phyloP scores from a whole-genome alignment of 2,888 invertebrate species.

The Parapristionchus giblindavisi region DNA sequence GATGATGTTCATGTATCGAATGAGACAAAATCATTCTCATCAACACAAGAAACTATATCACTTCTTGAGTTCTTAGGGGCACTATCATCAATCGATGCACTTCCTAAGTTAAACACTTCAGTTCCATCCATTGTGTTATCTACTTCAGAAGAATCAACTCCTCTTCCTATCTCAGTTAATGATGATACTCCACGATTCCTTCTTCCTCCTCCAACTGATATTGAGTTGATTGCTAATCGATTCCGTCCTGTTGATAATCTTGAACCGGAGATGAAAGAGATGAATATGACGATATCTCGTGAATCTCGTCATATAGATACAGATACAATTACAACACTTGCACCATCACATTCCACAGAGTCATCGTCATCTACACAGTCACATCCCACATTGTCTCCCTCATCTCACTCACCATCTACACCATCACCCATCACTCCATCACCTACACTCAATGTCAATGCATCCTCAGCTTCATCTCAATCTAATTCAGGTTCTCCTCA shows the following conservation, averaged over 20 bases:
- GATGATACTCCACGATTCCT: slow-evolving; percentile 40
- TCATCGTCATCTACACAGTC: background rate
- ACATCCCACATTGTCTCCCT: background rate
- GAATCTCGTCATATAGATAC: slow-evolving; percentile 21
- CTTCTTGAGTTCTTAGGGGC: slow-evolving; percentile 18
- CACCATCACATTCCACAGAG: background rate
- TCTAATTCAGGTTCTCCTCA: slow-evolving; percentile 23
- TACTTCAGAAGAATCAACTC: slow-evolving; percentile 18
- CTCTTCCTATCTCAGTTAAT: slow-evolving; percentile 21
- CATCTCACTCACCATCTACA: background rate
- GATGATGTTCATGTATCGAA: no score
- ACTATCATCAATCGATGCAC: background rate
- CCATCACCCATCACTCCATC: background rate
- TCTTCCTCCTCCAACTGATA: slow-evolving; percentile 39
- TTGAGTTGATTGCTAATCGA: slow-evolving; percentile 14
- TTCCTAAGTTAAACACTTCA: slow-evolving; percentile 2
- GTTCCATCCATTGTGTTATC: background rate
- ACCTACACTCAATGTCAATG: slow-evolving; percentile 1
- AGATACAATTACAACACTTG: background rate
- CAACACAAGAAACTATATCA: background rate
- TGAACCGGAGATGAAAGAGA: slow-evolving; percentile 16
- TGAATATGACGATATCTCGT: slow-evolving; percentile 36
- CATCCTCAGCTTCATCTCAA: slow-evolving; percentile 13
- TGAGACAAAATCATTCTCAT: no score
- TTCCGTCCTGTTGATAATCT: slow-evolving; percentile 40